These are phyloP conservation scores for Agrenia bidenticulata DNA, from an alignment of 2,888 invertebrate species.

Conservation along the genomic window DNA sequence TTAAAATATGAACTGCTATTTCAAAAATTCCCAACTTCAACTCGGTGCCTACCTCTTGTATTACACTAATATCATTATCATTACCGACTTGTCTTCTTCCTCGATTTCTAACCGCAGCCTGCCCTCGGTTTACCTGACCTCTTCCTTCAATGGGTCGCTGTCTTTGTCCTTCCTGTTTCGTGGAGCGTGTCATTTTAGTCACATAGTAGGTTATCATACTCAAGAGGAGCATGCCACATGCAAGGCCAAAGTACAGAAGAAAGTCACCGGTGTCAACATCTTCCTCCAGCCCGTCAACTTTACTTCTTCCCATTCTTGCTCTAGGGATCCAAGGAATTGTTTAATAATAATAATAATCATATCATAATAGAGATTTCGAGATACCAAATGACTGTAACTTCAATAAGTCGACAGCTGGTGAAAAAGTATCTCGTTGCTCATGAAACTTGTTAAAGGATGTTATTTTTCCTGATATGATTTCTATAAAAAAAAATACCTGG, in stretches of 20 bases:
- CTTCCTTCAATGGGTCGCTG: background rate
- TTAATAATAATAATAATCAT: too few relatives aligned
- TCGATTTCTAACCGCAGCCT: constrained; percentile 31
- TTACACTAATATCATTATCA: too few relatives aligned
- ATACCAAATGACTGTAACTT: too few relatives aligned
- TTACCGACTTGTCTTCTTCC: constrained; percentile 33
- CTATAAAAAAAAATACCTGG: too few relatives aligned
- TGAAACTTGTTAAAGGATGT: too few relatives aligned
- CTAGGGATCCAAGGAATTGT: too few relatives aligned
- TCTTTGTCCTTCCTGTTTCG: background rate
- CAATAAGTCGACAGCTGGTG: too few relatives aligned
- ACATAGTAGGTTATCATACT: constrained; percentile 29
- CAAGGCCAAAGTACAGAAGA: constrained; percentile 45
- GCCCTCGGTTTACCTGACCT: constrained; percentile 35
- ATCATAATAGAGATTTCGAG: too few relatives aligned
- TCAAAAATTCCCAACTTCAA: too few relatives aligned
- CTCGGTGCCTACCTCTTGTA: background rate
- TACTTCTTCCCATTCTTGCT: background rate
- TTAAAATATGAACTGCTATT: background rate
- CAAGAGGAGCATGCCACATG: constrained; percentile 28
- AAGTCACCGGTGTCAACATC: constrained; percentile 37
- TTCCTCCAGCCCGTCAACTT: background rate
- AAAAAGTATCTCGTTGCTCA: too few relatives aligned
- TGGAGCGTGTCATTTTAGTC: background rate
- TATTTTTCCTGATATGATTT: too few relatives aligned